A percentile compares a stretch with the other conserved stretches of the same genome.
Evolutionary conservation across 2,888 invertebrate species (phyloP).

Genomic region (Drosophila maculinotata): DNA sequence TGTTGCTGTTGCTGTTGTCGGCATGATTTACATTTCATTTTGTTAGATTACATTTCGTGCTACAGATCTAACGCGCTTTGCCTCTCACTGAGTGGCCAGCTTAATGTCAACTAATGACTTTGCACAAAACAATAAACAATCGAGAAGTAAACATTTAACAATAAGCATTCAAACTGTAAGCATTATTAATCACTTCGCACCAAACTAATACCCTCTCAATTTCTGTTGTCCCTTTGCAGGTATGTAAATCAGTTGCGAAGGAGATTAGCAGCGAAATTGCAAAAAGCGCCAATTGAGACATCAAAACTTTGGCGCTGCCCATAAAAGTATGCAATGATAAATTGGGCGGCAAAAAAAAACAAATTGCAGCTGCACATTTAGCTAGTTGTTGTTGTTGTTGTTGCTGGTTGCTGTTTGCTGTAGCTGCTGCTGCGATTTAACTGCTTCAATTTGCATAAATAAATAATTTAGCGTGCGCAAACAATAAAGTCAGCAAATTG

Average conservation of each 20-base stretch:
- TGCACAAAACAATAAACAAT: constrained; percentile 38
- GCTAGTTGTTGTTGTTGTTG: constrained; percentile 19
- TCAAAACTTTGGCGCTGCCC: constrained; percentile 60
- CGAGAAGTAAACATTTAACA: constrained; percentile 24
- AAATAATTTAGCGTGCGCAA: constrained; percentile 72
- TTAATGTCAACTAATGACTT: constrained; percentile 56
- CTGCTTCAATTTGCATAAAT: constrained; percentile 80
- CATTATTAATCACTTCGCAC: constrained; percentile 33
- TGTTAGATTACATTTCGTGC: constrained; percentile 46
- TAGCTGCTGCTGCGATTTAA: constrained; percentile 59
- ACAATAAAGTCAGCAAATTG: constrained; percentile 77
- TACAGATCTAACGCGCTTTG: constrained; percentile 33
- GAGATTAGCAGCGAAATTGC: constrained; percentile 16
- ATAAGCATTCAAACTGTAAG: constrained; percentile 24
- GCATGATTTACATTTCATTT: constrained; percentile 59
- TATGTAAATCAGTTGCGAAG: constrained; percentile 53
- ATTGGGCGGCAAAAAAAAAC: constrained; percentile 46
- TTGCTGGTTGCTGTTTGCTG: constrained; percentile 29
- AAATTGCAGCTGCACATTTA: constrained; percentile 59
- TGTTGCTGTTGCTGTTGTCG: constrained; percentile 20
- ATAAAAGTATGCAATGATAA: constrained; percentile 74
- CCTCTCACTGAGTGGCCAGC: too few relatives aligned
- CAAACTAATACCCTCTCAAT: constrained; percentile 11
- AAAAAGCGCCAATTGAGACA: constrained; percentile 61
- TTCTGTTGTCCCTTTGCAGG: constrained; percentile 33